Base-by-base conservation (phyloP, 2,888 invertebrate species). In the Ditula angustiorana region DNA sequence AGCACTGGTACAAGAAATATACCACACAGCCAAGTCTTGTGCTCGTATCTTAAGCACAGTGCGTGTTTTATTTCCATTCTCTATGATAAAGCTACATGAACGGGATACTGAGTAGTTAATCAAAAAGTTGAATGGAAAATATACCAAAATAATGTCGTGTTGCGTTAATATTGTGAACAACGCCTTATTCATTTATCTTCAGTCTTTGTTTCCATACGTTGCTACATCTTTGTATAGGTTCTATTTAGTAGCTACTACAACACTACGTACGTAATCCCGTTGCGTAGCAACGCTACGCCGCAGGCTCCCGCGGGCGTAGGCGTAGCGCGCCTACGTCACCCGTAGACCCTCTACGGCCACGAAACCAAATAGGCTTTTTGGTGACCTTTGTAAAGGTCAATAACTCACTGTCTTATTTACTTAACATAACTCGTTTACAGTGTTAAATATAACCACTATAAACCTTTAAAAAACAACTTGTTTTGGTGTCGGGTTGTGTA, bases 231-330 rank as follows among this genome's bases (percentile, higher is more conserved):
- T 10, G 16, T 19, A 19, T 41, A 16, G 10, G 10, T 4, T 47
- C 7, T 47, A 21, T 13, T 13, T 7, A 5, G 4, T 26, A 26
- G 26, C 5, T 3, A 5, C 26, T 8, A n/a, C 10, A 16, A 19
- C 10, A 41, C 19, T 19, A 19, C 8, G 19, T 41, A 56, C 55
- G 63, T 35, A 63, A 19, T 65, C 60, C 60, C 61, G 65, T 65
- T 49, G 65, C 65, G 35, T 61, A 65, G 65, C 61, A 55, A 60
- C 65, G 46, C 58, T 64, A 61, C 61, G 61, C 28, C 52, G 64
- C 64, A 65, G 61, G 60, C 47, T 60, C 64, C 64, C 59, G 19
- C 49, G 24, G 24, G 61, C 65, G 60, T 61, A 28, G 65, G 61
- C 65, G 61, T 24, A 58, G 57, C 44, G 28, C 10, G 30, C 10